Base-by-base conservation (phyloP, 2,113 vertebrate genomes). In the Tragelaphus scriptus region DNA sequence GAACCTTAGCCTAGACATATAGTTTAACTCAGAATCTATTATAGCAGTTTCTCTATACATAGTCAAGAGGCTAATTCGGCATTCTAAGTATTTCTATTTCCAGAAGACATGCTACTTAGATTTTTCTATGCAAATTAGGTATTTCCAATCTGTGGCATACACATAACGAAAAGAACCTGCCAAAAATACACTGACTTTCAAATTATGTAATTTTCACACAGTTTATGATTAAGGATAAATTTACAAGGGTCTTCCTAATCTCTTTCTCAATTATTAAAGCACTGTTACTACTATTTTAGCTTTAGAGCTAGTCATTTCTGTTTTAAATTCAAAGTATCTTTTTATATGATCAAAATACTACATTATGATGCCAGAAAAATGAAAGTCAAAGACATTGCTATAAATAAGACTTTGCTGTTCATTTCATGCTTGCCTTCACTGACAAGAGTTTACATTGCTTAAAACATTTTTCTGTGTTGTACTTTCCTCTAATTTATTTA, bases 21-120 rank as follows among this genome's bases (percentile, higher is more conserved):
- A 98, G 92, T 97, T 98, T 97, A 97, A 97, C 91, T 94, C 95
- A 75, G 65, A 98, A 98, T 98, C 96, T 97, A 97, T 98, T 94
- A 96, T 23, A 95, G 59, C 80, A 90, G 23, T 97, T 94, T 98
- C 91, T 97, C 28, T 89, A 53, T 61, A 96, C 17, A 90, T 12
- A 95, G 91, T 56, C 97, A 96, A 98, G 95, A 94, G 91, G 95
- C 88, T 94, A 98, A 97, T 98, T 98, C 96, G 94, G 92, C 97
- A 95, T 95, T 93, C 63, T 94, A 65, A 97, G 81, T 94, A 94
- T 63, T 96, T 93, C 77, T 94, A 65, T 95, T 97, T 96, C 68
- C 53, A 81, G 56, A 95, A 93, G 84, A 96, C 55, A 56, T 12
- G 26, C 75, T 97, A 96, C 89, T 85, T 97, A 96, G 89, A 97